A percentile compares a stretch with the other conserved stretches of the same genome.
phyloP scores from a whole-genome alignment of 2,797 vertebrate genomes.

The Bucorvus abyssinicus region DNA sequence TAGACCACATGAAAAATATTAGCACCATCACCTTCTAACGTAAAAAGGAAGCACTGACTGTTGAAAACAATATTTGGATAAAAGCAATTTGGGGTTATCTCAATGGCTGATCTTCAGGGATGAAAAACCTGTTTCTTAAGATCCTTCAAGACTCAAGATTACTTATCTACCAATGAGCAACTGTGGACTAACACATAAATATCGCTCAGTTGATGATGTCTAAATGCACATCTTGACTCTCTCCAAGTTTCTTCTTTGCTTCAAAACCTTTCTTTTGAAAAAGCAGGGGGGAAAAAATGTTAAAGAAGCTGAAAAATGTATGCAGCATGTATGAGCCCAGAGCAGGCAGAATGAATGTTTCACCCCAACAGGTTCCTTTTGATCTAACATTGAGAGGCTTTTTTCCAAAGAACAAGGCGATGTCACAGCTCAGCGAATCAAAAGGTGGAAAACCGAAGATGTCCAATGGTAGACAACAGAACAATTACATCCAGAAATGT shows the following conservation, averaged over 20 bases:
- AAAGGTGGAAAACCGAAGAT: background rate
- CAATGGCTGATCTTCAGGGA: background rate
- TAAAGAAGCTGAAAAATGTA: background rate
- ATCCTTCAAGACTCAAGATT: background rate
- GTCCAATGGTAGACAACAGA: background rate
- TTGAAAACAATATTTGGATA: background rate
- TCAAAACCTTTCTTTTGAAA: background rate
- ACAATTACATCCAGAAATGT: background rate
- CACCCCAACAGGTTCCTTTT: background rate
- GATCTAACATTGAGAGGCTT: background rate
- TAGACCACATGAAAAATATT: background rate
- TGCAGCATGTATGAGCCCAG: background rate
- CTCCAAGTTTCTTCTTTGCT: background rate
- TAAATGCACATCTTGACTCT: background rate
- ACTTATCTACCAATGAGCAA: background rate
- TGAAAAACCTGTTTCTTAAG: constrained; percentile 1
- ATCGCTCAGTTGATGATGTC: background rate
- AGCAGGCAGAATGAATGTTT: background rate
- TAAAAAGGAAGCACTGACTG: background rate
- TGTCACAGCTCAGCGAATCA: background rate
- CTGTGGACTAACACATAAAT: background rate
- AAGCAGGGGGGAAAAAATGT: background rate
- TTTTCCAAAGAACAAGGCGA: background rate
- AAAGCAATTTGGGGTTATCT: background rate
- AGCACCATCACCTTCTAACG: background rate